Conservation (phyloP, 2,888 invertebrate genomes). For the Caenorhabditis becei region DNA sequence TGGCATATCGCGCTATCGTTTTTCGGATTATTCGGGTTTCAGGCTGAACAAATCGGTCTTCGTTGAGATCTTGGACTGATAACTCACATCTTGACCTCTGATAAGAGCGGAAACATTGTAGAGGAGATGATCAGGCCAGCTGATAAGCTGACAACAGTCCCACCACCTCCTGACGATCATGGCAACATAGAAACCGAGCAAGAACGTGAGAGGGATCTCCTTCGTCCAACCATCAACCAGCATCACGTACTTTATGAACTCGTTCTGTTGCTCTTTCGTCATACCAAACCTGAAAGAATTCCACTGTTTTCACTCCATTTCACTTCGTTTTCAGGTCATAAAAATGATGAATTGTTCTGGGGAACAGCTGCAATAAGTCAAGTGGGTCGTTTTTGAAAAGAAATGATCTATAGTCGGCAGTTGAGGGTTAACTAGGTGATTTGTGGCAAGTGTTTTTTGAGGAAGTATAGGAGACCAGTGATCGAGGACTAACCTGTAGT, state of each 20-base stretch:
- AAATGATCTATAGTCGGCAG: conserved; percentile 19
- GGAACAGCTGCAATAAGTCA: conserved; percentile 40
- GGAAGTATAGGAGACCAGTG: not conserved
- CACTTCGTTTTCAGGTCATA: not conserved
- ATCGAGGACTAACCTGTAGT: conserved; percentile 65
- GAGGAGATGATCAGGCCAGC: conserved; percentile 76
- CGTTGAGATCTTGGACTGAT: too few relatives aligned
- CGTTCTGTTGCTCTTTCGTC: conserved; percentile 68
- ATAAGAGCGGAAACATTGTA: conserved; percentile 76
- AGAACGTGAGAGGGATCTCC: conserved; percentile 76
- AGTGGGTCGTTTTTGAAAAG: conserved; percentile 16
- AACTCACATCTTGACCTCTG: conserved; percentile 72
- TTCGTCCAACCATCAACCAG: conserved; percentile 74
- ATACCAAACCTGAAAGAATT: conserved; percentile 68
- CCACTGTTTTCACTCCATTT: not conserved
- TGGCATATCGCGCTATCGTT: conserved; percentile 83
- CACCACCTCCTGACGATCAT: conserved; percentile 78
- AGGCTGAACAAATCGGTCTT: conserved; percentile 62
- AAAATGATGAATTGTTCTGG: not conserved
- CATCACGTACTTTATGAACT: conserved; percentile 70
- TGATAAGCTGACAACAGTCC: conserved; percentile 77
- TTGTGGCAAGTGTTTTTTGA: conserved; percentile 18
- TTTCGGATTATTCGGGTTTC: conserved; percentile 82
- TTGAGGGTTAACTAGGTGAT: conserved; percentile 40
- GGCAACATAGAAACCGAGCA: conserved; percentile 76